Base-by-base conservation (phyloP, 2,113 vertebrate species). In the Ascaphus truei region DNA sequence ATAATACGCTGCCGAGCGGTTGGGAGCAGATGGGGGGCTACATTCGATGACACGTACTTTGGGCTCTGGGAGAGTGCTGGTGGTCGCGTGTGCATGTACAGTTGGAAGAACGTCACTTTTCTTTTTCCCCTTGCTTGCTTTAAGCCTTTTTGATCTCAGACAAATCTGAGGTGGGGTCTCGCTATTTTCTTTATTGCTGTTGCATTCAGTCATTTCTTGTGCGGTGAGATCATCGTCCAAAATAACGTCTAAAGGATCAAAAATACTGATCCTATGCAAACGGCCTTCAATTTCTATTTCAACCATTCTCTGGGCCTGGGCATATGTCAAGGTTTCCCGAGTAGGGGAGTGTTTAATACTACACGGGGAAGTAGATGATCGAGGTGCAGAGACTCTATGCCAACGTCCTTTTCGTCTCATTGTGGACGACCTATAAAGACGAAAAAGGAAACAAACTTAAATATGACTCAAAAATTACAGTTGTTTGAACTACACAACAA, bases 401-500 rank as follows among this genome's bases (percentile, higher is more conserved):
- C 92, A 93, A 85, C 93, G 94, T 81, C 90, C 92, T 91, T 96
- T 99, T 85, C 93, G 96, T 90, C 93, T 98, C 96, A 99, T 99
- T 85, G 82, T 89, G 78, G 79, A 79, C 80, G 79, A 84, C 85
- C 90, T 91, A 50, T n/a, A 56, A 76, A 84, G 4, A n/a, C 2
- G 69, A 75, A 12, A n/a, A n/a, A n/a, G n/a, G n/a, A n/a, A n/a
- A n/a, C n/a, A n/a, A n/a, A n/a, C n/a, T n/a, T n/a, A n/a, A n/a
- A n/a, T n/a, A n/a, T n/a, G n/a, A n/a, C n/a, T n/a, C n/a, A n/a
- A n/a, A n/a, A n/a, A n/a, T n/a, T n/a, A n/a, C n/a, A n/a, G n/a
- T n/a, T n/a, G n/a, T n/a, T n/a, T n/a, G n/a, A n/a, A n/a, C n/a
- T n/a, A n/a, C n/a, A n/a, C n/a, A n/a, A n/a, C n/a, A n/a, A n/a